Percentiles rank a stretch among this genome's conserved stretches.
Evolutionary conservation across 2,113 vertebrate genomes (phyloP).

Genomic region (Panthera tigris): DNA sequence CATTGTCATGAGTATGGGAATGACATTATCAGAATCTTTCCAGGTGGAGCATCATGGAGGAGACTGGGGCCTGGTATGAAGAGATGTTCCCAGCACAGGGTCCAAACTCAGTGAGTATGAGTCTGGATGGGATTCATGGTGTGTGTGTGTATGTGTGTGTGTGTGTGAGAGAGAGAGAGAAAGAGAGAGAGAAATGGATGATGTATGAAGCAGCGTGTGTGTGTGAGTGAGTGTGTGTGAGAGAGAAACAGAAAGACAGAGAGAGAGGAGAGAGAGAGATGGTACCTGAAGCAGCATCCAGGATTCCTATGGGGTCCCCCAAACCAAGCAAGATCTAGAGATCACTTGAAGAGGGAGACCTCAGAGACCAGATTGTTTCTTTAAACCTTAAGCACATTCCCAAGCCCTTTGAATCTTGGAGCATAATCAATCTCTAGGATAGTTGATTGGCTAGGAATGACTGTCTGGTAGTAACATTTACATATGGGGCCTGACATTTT

Average conservation of each 20-base stretch:
- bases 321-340: neutral
- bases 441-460: neutral
- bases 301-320: neutral
- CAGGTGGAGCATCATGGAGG: neutral
- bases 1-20: neutral
- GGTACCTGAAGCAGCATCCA: neutral
- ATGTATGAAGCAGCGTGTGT: too few relatives aligned
- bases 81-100: neutral
- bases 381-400: neutral
- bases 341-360: neutral
- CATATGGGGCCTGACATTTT: slow-evolving; percentile 74
- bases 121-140: neutral
- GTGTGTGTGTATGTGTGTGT: accelerated
- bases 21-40: neutral
- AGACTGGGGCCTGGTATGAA: neutral
- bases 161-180: neutral
- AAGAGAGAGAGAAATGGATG: too few relatives aligned
- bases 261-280: neutral
- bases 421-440: neutral
- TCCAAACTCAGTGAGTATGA: neutral
- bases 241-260: neutral
- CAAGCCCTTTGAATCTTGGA: neutral
- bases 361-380: neutral
- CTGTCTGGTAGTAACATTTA: slow-evolving; percentile 73
- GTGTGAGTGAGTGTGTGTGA: neutral